Percentiles rank a stretch among this genome's conserved stretches.
Evolutionary conservation across 2,888 invertebrate species (phyloP).

Genomic region (Entomobrya proxima): DNA sequence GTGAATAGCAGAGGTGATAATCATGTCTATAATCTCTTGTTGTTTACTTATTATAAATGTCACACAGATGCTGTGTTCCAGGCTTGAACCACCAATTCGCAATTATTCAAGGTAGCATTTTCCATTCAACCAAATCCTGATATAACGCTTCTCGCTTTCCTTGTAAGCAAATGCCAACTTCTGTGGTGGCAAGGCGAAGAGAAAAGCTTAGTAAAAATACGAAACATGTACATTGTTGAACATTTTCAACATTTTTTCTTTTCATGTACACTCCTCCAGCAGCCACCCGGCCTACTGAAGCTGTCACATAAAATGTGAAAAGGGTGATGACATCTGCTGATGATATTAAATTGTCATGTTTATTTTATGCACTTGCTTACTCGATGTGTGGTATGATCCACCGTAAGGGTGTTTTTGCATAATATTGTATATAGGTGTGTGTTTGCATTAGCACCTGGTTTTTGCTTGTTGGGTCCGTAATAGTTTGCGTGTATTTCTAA

Average conservation of each 20-base stretch:
- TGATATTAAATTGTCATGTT: slow-evolving; percentile 44
- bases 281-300: no score
- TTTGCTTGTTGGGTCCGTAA: no score
- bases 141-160: background rate
- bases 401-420: no score
- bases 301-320: background rate
- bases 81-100: background rate
- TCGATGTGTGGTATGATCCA: no score
- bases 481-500: no score
- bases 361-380: background rate
- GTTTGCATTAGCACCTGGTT: no score
- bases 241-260: background rate
- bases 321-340: slow-evolving; percentile 15
- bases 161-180: background rate
- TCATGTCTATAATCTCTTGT: slow-evolving; percentile 50
- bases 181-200: no score
- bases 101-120: background rate
- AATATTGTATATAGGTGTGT: no score
- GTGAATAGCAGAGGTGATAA: slow-evolving; percentile 50
- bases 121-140: no score
- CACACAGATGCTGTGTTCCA: background rate
- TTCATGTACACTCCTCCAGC: no score
- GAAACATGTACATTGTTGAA: no score
- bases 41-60: slow-evolving; percentile 25
- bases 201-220: no score